Percentiles rank a stretch among this genome's conserved stretches.
phyloP scores from a whole-genome alignment of 1,140 invertebrate genomes.

The Teleopsis dalmanni region DNA sequence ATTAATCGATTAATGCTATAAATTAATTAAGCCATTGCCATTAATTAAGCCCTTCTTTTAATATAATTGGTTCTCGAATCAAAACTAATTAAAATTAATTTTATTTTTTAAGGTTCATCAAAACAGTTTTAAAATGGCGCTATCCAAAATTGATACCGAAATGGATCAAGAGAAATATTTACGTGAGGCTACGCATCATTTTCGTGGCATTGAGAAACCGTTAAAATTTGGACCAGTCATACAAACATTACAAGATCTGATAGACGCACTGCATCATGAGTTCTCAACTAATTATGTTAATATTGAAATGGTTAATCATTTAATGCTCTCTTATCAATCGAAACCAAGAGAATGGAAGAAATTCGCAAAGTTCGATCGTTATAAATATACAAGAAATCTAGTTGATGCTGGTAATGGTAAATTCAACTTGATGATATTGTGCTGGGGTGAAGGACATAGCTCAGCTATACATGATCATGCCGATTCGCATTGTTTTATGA shows the following conservation, averaged over 20 bases:
- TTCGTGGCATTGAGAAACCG: constrained; percentile 39
- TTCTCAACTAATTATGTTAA: constrained; percentile 76
- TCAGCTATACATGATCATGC: constrained; percentile 96
- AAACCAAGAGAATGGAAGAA: constrained; percentile 87
- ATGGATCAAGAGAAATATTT: constrained; percentile 38
- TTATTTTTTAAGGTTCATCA: constrained; percentile 28
- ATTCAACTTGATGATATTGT: constrained; percentile 95
- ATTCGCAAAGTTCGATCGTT: constrained; percentile 90
- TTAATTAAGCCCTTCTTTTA: no score
- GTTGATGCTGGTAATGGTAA: constrained; percentile 93
- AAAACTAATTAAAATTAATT: not conserved
- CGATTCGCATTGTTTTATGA: constrained; percentile 96
- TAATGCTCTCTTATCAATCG: constrained; percentile 82
- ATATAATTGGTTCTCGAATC: no score
- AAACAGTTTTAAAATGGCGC: constrained; percentile 30
- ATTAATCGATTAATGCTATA: no score
- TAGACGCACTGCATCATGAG: constrained; percentile 62
- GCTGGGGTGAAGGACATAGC: constrained; percentile 93
- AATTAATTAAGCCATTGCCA: no score
- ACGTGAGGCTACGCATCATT: constrained; percentile 34
- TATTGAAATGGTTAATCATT: constrained; percentile 75
- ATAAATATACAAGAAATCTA: constrained; percentile 88
- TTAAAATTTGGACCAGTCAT: constrained; percentile 38
- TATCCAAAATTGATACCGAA: constrained; percentile 28
- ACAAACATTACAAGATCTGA: constrained; percentile 61